Percentiles rank a stretch among this genome's conserved stretches.
These are phyloP conservation scores for Psylliodes chrysocephalus DNA, from an alignment of 2,888 invertebrate genomes.

Conservation along the genomic window DNA sequence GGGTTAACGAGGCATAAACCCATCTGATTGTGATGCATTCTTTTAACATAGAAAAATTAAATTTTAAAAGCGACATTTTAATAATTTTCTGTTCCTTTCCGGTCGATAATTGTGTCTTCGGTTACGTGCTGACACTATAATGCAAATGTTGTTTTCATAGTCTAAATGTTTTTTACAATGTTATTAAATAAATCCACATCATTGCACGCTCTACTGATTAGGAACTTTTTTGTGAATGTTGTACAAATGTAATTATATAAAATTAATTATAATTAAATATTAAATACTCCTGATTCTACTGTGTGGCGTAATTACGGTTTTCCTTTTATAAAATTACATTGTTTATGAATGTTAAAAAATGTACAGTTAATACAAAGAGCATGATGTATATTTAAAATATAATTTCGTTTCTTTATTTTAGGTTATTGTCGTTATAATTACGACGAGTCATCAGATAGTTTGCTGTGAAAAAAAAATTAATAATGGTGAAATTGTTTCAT, in stretches of 20 bases:
- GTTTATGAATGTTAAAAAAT: conserved; percentile 50
- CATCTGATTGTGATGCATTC: conserved; percentile 21
- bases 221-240: conserved; percentile 52
- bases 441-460: conserved; percentile 2
- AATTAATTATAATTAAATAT: conserved; percentile 57
- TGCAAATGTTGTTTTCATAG: conserved; percentile 49
- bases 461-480: conserved; percentile 12
- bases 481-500: conserved; percentile 13
- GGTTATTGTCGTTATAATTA: conserved; percentile 40
- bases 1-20: conserved; percentile 22
- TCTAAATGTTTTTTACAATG: conserved; percentile 55
- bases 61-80: conserved; percentile 16
- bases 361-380: conserved; percentile 44
- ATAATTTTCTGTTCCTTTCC: conserved; percentile 25
- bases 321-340: conserved; percentile 55
- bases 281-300: conserved; percentile 54
- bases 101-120: conserved; percentile 31
- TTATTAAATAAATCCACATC: conserved; percentile 54
- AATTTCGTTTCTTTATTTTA: conserved; percentile 48
- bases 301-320: conserved; percentile 53
- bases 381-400: conserved; percentile 51
- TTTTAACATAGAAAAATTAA: conserved; percentile 6
- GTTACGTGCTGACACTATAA: conserved; percentile 45
- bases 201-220: conserved; percentile 53
- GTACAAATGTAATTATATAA: conserved; percentile 52